Conservation (phyloP, 2,888 invertebrate genomes). For the Cataglyphis rosenhaueri region DNA sequence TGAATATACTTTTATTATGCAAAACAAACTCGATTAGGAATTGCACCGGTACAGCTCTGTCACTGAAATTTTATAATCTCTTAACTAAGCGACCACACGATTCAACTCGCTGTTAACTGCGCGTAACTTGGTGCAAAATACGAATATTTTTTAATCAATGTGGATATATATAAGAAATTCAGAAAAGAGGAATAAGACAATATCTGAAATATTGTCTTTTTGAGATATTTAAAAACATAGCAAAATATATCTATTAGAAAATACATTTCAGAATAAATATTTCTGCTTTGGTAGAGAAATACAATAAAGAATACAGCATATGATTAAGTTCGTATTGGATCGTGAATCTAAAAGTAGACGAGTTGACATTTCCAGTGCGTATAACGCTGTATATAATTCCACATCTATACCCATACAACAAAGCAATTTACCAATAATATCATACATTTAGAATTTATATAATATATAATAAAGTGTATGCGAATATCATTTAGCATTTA, state of each 20-base stretch:
- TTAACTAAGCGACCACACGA: neutral
- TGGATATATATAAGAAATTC: neutral
- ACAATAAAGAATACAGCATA: neutral
- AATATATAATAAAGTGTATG: neutral
- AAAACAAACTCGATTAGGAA: neutral
- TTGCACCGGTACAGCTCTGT: neutral
- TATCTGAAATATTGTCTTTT: neutral
- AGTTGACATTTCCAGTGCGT: neutral
- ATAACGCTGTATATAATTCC: neutral
- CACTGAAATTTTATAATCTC: neutral
- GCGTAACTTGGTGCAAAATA: neutral
- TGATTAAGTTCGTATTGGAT: neutral
- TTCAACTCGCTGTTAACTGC: neutral
- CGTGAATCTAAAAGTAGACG: neutral
- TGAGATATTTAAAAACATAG: neutral
- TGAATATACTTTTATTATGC: neutral
- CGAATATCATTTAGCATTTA: neutral
- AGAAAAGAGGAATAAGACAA: neutral
- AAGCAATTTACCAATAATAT: constrained; percentile 10
- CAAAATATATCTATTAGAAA: neutral
- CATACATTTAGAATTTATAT: neutral
- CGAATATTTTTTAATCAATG: neutral
- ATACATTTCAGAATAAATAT: neutral
- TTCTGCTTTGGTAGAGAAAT: neutral
- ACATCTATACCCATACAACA: neutral